Percentiles rank a stretch among this genome's conserved stretches.
phyloP scores from a whole-genome alignment of 2,113 vertebrate genomes.

The Brevimyrus niger region DNA sequence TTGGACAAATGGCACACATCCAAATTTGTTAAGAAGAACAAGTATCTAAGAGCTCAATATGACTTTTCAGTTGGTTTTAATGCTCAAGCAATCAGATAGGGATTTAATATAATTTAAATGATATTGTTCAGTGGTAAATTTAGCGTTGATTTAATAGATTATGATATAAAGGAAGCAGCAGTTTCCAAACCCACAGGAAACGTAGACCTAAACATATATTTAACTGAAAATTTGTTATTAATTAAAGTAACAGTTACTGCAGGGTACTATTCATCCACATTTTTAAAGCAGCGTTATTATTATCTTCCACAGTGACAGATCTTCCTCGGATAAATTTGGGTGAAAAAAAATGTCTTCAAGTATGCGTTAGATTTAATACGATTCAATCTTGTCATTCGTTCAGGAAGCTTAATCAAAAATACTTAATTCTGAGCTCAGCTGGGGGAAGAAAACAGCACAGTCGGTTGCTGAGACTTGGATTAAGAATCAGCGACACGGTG shows the following conservation, averaged over 20 bases:
- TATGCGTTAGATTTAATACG: background rate
- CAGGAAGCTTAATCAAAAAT: background rate
- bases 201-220: background rate
- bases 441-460: background rate
- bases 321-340: background rate
- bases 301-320: background rate
- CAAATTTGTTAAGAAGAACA: background rate
- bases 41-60: background rate
- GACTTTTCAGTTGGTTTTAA: background rate
- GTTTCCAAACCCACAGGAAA: background rate
- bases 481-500: background rate
- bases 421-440: background rate
- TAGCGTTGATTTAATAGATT: background rate
- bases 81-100: background rate
- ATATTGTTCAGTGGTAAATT: background rate
- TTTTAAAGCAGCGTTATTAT: background rate
- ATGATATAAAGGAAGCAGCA: background rate
- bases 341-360: background rate
- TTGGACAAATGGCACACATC: background rate
- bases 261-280: background rate
- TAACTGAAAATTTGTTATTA: background rate
- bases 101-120: background rate
- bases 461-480: background rate
- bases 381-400: background rate
- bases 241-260: background rate